These are phyloP conservation scores for Tetramorium parvispinum DNA, from an alignment of 1,140 invertebrate genomes.

Conservation along the genomic window DNA sequence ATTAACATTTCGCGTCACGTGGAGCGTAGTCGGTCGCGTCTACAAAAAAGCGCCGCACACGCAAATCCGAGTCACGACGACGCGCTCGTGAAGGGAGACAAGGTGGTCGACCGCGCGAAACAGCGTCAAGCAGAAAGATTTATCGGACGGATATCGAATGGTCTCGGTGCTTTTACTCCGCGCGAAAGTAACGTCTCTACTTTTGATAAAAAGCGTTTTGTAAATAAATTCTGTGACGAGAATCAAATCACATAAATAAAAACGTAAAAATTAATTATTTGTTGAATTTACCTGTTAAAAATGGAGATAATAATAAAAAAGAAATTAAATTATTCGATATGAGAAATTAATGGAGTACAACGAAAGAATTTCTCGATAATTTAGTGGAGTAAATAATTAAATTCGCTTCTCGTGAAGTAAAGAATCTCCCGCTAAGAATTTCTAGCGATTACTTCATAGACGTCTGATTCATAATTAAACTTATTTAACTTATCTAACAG, in stretches of 20 bases:
- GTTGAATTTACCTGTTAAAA: not conserved
- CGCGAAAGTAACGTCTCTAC: not conserved
- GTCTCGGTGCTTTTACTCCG: not conserved
- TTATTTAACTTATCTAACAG: not conserved
- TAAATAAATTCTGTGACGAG: not conserved
- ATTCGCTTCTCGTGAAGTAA: conserved; percentile 3
- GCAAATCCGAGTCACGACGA: conserved; percentile 66
- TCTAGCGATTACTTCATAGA: conserved; percentile 4
- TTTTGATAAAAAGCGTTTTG: not conserved
- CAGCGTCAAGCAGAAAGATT: conserved; percentile 16
- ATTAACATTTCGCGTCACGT: conserved; percentile 50
- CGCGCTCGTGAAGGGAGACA: conserved; percentile 10
- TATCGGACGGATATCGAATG: conserved; percentile 3
- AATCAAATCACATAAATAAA: not conserved
- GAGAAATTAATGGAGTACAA: not conserved
- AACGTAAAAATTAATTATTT: not conserved
- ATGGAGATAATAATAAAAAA: not conserved
- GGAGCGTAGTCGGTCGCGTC: conserved; percentile 61
- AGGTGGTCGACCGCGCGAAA: conserved; percentile 58
- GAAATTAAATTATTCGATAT: not conserved
- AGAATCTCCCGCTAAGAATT: not conserved
- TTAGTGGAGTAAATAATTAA: not conserved
- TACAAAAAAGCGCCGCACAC: conserved; percentile 75
- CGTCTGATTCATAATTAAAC: not conserved
- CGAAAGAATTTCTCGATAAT: not conserved